Conservation (phyloP, 2,888 invertebrate species). For the Calliopum simillimum region DNA sequence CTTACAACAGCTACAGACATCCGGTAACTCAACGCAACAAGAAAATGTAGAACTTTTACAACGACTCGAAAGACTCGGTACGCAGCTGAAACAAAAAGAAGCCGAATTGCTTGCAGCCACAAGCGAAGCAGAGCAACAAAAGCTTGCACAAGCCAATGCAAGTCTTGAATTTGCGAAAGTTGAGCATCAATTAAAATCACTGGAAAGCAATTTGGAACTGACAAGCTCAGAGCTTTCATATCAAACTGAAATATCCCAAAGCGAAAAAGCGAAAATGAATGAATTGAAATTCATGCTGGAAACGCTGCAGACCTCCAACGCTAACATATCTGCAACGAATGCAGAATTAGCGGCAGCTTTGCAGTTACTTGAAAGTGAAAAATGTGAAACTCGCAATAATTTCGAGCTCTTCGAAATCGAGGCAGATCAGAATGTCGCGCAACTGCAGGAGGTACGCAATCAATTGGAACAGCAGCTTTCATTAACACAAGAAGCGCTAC, state of each 20-base stretch:
- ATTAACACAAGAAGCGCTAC: conserved; percentile 48
- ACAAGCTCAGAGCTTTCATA: conserved; percentile 51
- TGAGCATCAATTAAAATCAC: conserved; percentile 48
- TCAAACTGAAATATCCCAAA: conserved; percentile 52
- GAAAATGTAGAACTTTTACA: conserved; percentile 43
- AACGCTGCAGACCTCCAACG: conserved; percentile 56
- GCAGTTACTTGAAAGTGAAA: conserved; percentile 56
- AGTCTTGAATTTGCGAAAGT: conserved; percentile 43
- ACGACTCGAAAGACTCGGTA: conserved; percentile 42
- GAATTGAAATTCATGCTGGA: conserved; percentile 57
- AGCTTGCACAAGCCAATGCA: conserved; percentile 48
- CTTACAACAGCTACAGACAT: conserved; percentile 45
- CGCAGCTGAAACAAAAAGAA: conserved; percentile 44
- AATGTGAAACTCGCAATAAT: conserved; percentile 58
- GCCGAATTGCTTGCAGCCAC: conserved; percentile 31
- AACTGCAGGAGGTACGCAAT: conserved; percentile 53
- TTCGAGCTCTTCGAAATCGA: conserved; percentile 63
- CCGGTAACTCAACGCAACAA: conserved; percentile 38
- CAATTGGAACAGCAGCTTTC: conserved; percentile 54
- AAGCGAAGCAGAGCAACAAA: conserved; percentile 46
- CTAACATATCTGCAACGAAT: conserved; percentile 58
- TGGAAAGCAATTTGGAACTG: conserved; percentile 53
- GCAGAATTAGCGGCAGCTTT: conserved; percentile 54
- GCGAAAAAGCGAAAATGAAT: conserved; percentile 56
- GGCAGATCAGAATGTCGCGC: conserved; percentile 55